Evolutionary conservation across 2,113 vertebrate genomes (phyloP), one percentile per base, ranked within the genome.

Genomic region (Malurus alboscapulatus): DNA sequence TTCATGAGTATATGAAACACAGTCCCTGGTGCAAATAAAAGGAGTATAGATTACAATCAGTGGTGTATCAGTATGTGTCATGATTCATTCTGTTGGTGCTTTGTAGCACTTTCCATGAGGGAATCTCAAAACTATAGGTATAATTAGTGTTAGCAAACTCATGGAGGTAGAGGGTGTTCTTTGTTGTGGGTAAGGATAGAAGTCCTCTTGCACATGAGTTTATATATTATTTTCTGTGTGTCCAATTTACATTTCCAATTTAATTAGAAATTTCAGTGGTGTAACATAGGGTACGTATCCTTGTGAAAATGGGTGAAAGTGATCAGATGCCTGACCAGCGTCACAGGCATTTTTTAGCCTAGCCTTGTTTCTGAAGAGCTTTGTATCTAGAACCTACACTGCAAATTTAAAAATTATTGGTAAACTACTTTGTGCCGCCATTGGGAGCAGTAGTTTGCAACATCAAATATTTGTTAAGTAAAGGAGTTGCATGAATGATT

Each of bases 61-160:
- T 79, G 36, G 50, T 68, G 16, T 96, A 90, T 93, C 85, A 94
- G 79, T 88, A 74, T 71, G 30, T 94, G 77, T 88, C 89, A 78
- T 81, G 81, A 89, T 94, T 95, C 44, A 84, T 94, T 92, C 55
- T 77, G 32, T 77, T 93, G 74, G 51, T 34, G 19, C 59, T 92
- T 92, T 92, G 51, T 94, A 83, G 79, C 61, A 67, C 65, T 86
- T 95, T 57, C 76, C 76, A 71, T 74, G 93, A 77, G 72, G 61
- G 83, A 93, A 50, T 88, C 78, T 90, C 58, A 80, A 80, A 95
- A 88, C 68, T 86, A 9, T 90, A 67, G 40, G 14, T 84, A 22
- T 80, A 88, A 88, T 90, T 93, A 96, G 80, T 34, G 71, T 58
- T 92, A 90, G 42, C 59, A 93, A 88, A 93, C n/a, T 90, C 68